Base-by-base conservation (phyloP, 92 coral and sea anemone genomes). In the Galaxea fascicularis region DNA sequence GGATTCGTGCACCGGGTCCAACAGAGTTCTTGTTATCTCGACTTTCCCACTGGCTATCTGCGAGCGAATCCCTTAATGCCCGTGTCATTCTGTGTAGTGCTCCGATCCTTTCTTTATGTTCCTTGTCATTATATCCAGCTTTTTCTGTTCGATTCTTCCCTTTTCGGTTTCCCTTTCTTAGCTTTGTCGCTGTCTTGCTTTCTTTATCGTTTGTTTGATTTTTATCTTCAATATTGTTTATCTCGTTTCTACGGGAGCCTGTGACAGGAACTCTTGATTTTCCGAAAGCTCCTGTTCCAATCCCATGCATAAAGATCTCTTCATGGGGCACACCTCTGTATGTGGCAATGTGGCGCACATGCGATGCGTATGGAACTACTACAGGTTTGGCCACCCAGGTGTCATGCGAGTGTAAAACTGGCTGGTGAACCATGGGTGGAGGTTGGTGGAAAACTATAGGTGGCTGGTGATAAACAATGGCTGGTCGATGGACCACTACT, bases 401-500 rank as follows among this genome's bases (percentile, higher is more conserved):
- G 76, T 96, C 99, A 47, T 96, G 97, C 21, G 98, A 88, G 59
- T 90, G 90, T 39, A 93, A 74, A 82, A 96, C 91, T 82, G 99
- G 99, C 39, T 96, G 99, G 51, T 85, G 90, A 0, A 96, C 99
- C 62, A 95, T 90, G 5, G 99, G 99, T 58, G 99, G 99, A 22
- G 99, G 99, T 57, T 96, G 99, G 80, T 96, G 99, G 86, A 96
- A 96, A 18, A 96, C 94, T 9, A 96, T 92, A 11, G 98, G 89
- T 14, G 99, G 99, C 65, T 96, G 99, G 77, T 96, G 99, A 79
- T 96, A 96, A 14, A 96, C 99, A 83, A 96, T 95, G 18, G 99
- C 99, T 69, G 99, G 99, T 44, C 99, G 95, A 74, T 96, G 99
- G 27, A 96, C 99, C 8, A 96, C 98, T 10, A 96, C 99, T 20